Base-by-base conservation (phyloP, 2,113 vertebrate species). In the Cottus gobio region DNA sequence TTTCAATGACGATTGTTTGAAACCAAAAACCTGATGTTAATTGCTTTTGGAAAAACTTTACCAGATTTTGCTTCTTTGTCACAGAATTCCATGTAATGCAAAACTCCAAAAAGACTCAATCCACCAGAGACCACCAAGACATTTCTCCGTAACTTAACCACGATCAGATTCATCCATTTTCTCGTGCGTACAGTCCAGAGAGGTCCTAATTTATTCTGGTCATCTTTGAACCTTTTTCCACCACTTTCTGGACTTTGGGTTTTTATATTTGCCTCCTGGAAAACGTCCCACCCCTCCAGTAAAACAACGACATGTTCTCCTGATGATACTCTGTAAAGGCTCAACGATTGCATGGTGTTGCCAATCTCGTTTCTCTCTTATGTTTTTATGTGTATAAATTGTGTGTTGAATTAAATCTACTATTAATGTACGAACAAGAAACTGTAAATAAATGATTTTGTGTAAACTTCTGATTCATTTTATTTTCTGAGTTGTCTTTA, bases 381-480 rank as follows among this genome's bases (percentile, higher is more conserved):
- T 24, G 76, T 80, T 83, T 87, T 74, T 63, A 77, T 85, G 68
- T 95, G 68, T 95, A 92, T 95, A 93, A 91, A 94, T 91, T 93
- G 88, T 92, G 88, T 81, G 85, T 85, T 93, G 83, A 90, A 89
- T 91, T 85, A 88, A 89, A 85, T 88, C 63, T 80, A 66, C 67
- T 75, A 87, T 60, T 63, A 82, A 34, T 90, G 54, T 92, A 90
- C 20, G 79, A 79, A 57, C n/a, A 75, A 81, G 37, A 80, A 88
- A 79, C 22, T 95, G 95, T 96, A 95, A 95, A 96, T 95, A 95
- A 94, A 95, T 73, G 37, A 83, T 90, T 86, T 90, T 89, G 81
- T 91, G 83, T 93, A 77, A 80, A 91, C 48, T 74, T 66, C 71
- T 61, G 39, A 79, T 48, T 77, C 36, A 69, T 31, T 8, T 52